Evolutionary conservation across 2,888 invertebrate species (phyloP), one percentile per base, ranked within the genome.

Genomic region (Torymus aiolomorphi): DNA sequence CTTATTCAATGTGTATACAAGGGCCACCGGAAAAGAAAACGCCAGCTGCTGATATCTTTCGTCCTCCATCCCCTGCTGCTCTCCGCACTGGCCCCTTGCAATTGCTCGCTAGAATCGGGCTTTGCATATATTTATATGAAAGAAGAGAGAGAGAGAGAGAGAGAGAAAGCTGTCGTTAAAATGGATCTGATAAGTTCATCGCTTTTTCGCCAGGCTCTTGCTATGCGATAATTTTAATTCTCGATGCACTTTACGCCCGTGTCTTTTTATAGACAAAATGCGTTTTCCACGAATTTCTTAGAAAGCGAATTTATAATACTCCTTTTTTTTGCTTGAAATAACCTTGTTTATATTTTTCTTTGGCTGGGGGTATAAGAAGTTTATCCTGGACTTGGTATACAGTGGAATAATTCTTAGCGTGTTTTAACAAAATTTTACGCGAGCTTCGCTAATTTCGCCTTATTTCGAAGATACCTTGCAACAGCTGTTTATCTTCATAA

Each of bases 101-200:
- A 62, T 69, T 62, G 54, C 62, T 54, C 54, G 13, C 54, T 5
- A 42, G 42, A 8, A 42, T 56, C 62, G 18, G 42, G 14, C 10
- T 18, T 42, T 56, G 73, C 78, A 69, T 74, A 78, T 78, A 69
- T 78, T 73, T 78, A 69, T 42, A 8, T 8, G 42, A 42, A 42
- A 42, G 42, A 42, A 42, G 42, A 10, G 8, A 42, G 42, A 1
- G 5, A 42, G 42, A 10, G 8, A 42, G 42, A 1, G 5, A 49
- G 42, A 42, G 42, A 42, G 18, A 51, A 20, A 66, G 42, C 69
- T 78, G 69, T 74, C 78, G 69, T 78, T 78, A 78, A 78, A 78
- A 74, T 69, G 78, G 69, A 78, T 74, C 73, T 74, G 78, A 78
- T 78, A 74, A 56, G 16, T 56, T 72, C 42, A 42, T 42, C 14